Evolutionary conservation across 64 coral and sea anemone species (phyloP).

Genomic region (Cladopsammia gracilis): DNA sequence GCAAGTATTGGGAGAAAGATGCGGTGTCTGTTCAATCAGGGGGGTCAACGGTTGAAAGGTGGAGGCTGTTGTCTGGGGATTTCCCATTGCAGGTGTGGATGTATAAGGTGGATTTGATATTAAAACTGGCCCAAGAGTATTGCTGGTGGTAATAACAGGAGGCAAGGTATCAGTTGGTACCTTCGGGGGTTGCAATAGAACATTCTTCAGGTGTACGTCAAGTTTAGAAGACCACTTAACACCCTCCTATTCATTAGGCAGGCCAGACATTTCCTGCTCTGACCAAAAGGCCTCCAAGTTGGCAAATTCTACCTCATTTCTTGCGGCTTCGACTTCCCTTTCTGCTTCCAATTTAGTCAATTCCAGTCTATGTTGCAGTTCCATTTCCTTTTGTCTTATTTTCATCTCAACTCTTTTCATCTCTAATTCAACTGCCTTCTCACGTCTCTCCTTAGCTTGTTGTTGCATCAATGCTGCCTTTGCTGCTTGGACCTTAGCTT

Average conservation of each 20-base stretch:
- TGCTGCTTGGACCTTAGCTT: slow-evolving; percentile 6
- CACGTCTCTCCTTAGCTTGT: slow-evolving; percentile 10
- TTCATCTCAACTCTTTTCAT: slow-evolving; percentile 1
- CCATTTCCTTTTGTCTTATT: slow-evolving; percentile 9
- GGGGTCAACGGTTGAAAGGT: neutral
- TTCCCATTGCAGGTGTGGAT: slow-evolving; percentile 14
- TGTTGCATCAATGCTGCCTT: slow-evolving; percentile 32
- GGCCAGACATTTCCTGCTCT: slow-evolving; percentile 10
- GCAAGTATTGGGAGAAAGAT: neutral
- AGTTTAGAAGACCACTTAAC: slow-evolving; percentile 7
- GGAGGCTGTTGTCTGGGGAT: neutral
- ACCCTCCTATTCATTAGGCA: neutral
- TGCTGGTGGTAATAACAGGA: neutral
- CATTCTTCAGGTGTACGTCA: neutral
- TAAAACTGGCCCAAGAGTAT: neutral
- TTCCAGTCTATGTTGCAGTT: slow-evolving; percentile 19
- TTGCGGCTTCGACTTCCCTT: slow-evolving; percentile 37
- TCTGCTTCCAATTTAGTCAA: slow-evolving; percentile 14
- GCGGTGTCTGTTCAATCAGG: neutral
- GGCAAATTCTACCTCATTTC: slow-evolving; percentile 16
- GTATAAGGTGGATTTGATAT: neutral
- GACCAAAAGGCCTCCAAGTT: slow-evolving; percentile 1
- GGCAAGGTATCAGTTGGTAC: neutral
- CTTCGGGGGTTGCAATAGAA: neutral
- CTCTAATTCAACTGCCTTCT: neutral